Evolutionary conservation across 2,888 invertebrate species (phyloP).

Genomic region (Pterostichus niger): DNA sequence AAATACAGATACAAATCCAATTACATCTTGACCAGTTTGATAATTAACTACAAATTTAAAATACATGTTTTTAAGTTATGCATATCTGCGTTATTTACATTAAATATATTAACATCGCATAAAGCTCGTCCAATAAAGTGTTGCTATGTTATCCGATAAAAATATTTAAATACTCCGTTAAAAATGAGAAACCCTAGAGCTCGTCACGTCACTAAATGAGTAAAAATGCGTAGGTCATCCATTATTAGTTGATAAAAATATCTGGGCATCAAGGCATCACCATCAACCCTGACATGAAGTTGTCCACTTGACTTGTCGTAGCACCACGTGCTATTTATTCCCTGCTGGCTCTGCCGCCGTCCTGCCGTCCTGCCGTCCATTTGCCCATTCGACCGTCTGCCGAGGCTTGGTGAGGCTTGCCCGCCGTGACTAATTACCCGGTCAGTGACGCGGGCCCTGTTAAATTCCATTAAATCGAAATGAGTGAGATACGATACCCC

Average conservation of each 20-base stretch:
- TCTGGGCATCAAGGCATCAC: neutral
- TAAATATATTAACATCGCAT: too few relatives aligned
- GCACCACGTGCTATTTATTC: constrained; percentile 39
- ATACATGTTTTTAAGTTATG: too few relatives aligned
- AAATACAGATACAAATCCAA: too few relatives aligned
- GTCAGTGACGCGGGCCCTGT: constrained; percentile 18
- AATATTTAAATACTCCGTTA: too few relatives aligned
- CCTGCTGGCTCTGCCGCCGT: neutral
- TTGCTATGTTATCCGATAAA: too few relatives aligned
- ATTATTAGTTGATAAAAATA: neutral
- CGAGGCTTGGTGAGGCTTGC: neutral
- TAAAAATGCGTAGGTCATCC: too few relatives aligned
- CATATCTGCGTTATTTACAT: too few relatives aligned
- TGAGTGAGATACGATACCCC: constrained; percentile 5
- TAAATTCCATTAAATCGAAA: constrained; percentile 56
- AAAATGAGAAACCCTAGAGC: too few relatives aligned
- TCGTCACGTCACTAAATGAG: too few relatives aligned
- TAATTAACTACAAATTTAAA: too few relatives aligned
- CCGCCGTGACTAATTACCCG: constrained; percentile 46
- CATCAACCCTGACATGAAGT: constrained; percentile 8
- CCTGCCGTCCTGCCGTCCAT: neutral
- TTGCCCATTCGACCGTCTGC: neutral
- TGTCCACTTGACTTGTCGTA: constrained; percentile 51
- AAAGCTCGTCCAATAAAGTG: too few relatives aligned
- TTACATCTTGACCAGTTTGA: too few relatives aligned